phyloP scores from a whole-genome alignment of 2,888 invertebrate species.

The Thumatha senex region DNA sequence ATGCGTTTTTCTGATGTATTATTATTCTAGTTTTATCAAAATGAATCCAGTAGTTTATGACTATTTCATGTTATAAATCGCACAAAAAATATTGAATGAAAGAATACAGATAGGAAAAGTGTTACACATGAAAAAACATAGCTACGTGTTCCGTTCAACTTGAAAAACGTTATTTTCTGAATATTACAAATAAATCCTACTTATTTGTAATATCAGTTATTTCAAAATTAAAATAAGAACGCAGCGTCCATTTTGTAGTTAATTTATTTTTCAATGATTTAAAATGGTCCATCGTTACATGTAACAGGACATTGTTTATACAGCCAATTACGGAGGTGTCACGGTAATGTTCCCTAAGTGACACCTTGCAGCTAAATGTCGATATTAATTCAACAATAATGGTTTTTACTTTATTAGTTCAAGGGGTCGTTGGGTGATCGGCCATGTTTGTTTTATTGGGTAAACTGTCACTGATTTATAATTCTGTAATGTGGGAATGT shows the following conservation, averaged over 20 bases:
- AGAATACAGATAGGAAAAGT: too few species aligned
- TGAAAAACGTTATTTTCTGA: too few species aligned
- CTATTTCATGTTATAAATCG: too few species aligned
- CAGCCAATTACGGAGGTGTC: constrained; percentile 45
- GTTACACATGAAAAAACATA: neutral
- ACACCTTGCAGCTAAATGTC: constrained; percentile 43
- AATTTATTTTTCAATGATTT: constrained; percentile 12
- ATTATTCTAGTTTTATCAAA: too few species aligned
- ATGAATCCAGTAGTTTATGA: too few species aligned
- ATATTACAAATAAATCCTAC: too few species aligned
- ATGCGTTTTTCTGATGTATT: too few species aligned
- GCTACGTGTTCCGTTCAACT: too few species aligned
- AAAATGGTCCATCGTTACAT: neutral
- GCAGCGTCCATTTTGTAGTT: constrained; percentile 1
- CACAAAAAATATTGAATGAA: too few species aligned
- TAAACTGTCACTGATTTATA: constrained; percentile 24
- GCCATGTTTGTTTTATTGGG: constrained; percentile 22
- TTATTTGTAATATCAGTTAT: too few species aligned
- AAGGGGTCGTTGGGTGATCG: constrained; percentile 5
- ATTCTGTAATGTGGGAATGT: constrained; percentile 2
- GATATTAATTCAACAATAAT: constrained; percentile 47
- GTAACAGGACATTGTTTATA: constrained; percentile 41
- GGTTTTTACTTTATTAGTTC: constrained; percentile 34
- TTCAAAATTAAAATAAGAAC: neutral
- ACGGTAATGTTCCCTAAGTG: constrained; percentile 49